These are phyloP conservation scores for Ciconia maguari DNA, from an alignment of 2,113 vertebrate species.

Conservation along the genomic window DNA sequence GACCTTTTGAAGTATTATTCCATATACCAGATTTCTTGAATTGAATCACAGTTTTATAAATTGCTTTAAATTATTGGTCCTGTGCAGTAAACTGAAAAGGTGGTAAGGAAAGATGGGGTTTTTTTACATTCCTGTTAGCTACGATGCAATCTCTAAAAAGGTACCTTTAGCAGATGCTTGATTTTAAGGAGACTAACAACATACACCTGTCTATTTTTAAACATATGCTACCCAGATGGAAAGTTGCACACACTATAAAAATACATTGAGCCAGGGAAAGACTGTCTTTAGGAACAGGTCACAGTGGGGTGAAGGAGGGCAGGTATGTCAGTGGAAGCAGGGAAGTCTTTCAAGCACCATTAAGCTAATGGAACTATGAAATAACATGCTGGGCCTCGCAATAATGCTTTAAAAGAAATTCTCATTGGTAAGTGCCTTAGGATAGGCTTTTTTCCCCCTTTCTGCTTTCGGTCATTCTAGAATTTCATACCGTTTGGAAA, in stretches of 20 bases:
- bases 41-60: not conserved
- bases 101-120: not conserved
- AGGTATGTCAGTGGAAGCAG: conserved; percentile 44
- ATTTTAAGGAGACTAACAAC: conserved; percentile 38
- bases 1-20: not conserved
- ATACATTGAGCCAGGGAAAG: conserved; percentile 21
- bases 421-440: not conserved
- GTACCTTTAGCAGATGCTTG: conserved; percentile 31
- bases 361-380: conserved; percentile 44
- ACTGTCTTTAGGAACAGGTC: conserved; percentile 35
- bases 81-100: not conserved
- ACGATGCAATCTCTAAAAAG: conserved; percentile 5
- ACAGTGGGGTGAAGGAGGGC: conserved; percentile 34
- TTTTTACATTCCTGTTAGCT: not conserved
- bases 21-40: not conserved
- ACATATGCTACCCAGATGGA: conserved; percentile 59
- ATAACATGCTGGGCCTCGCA: not conserved
- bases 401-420: not conserved
- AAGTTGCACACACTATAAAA: conserved; percentile 36
- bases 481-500: not conserved
- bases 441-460: not conserved
- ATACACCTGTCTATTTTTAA: conserved; percentile 51
- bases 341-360: conserved; percentile 32
- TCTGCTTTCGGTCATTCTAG: not conserved
- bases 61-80: not conserved